Evolutionary conservation across 2,797 vertebrate species (phyloP).

Genomic region (Sarcophilus harrisii): DNA sequence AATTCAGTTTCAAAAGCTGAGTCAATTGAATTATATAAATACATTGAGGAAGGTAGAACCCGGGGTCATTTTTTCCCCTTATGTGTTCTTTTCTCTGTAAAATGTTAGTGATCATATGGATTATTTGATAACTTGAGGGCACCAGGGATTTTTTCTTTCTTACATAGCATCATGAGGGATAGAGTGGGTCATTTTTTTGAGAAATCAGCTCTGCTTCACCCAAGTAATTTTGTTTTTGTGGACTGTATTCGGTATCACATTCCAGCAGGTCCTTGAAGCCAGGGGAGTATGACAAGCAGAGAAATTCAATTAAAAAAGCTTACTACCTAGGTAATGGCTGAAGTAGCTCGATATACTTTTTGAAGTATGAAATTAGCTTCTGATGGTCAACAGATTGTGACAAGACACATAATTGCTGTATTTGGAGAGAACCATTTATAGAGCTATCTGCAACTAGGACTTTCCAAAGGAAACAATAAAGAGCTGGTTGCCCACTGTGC

Average conservation of each 20-base stretch:
- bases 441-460: conserved; percentile 72
- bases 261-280: background rate
- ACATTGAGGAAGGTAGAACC: background rate
- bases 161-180: background rate
- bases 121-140: background rate
- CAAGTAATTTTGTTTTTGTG: background rate
- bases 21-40: background rate
- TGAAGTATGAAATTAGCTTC: conserved; percentile 77
- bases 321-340: conserved; percentile 57
- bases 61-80: background rate
- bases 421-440: conserved; percentile 67
- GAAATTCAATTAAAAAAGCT: background rate
- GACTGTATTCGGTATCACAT: background rate
- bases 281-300: background rate
- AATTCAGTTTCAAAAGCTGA: conserved; percentile 42
- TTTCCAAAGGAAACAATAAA: conserved; percentile 76
- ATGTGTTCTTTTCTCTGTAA: background rate
- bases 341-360: conserved; percentile 76
- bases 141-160: background rate
- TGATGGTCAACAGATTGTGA: conserved; percentile 70
- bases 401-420: conserved; percentile 58
- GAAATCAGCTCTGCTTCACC: background rate
- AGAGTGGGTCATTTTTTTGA: background rate
- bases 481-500: conserved; percentile 31
- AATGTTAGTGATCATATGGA: background rate